Conservation (phyloP, 2,797 vertebrate species). For the Schizopygopsis malacanthus region DNA sequence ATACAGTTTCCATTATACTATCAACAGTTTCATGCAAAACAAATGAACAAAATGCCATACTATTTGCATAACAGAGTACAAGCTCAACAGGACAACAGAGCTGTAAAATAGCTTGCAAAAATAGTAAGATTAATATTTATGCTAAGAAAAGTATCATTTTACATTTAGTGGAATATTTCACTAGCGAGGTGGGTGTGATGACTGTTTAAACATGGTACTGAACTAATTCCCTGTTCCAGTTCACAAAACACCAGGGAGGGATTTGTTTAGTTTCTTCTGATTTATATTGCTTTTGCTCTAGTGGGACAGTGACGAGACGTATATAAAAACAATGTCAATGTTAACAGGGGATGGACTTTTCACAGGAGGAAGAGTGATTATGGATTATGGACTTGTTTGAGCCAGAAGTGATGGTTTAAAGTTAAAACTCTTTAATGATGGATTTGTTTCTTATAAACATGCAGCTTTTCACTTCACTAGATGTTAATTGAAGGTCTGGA, state of each 20-base stretch:
- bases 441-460: not conserved
- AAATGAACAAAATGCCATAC: not conserved
- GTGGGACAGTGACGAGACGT: not conserved
- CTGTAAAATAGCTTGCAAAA: constrained; percentile 21
- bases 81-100: not conserved
- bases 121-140: constrained; percentile 21
- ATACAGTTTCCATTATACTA: constrained; percentile 3
- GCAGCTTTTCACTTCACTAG: not conserved
- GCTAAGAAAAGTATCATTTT: constrained; percentile 16
- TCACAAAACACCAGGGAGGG: not conserved
- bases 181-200: not conserved
- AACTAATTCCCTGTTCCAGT: constrained; percentile 9
- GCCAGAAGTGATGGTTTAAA: not conserved
- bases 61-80: constrained; percentile 23
- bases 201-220: not conserved
- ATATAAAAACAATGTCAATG: not conserved
- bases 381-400: not conserved
- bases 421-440: not conserved
- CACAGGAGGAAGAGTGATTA: not conserved
- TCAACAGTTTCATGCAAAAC: constrained; percentile 18
- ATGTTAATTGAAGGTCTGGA: not conserved
- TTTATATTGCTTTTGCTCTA: constrained; percentile 5
- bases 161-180: not conserved
- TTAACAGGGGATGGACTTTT: not conserved
- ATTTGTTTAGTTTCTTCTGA: constrained; percentile 15